Base-by-base conservation (phyloP, 2,888 invertebrate genomes). In the Branchipolynoe longqiensis region DNA sequence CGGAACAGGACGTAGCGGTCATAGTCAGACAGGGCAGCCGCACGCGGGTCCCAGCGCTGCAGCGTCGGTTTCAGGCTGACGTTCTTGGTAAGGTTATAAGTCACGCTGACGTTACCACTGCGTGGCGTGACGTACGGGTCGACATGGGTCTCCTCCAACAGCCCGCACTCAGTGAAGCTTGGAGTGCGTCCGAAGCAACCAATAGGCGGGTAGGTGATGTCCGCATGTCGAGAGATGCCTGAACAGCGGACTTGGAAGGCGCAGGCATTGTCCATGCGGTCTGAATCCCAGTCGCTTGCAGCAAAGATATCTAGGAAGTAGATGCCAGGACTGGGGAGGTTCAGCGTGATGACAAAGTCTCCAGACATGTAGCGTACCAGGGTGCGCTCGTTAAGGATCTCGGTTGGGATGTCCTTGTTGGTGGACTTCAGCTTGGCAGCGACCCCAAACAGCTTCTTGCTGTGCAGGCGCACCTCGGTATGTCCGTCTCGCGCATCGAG, bases 261-360 rank as follows among this genome's bases (percentile, higher is more conserved):
- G 86, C 92, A 92, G 22, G 92, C 92, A 85, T 92, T 91, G 85
- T 93, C 93, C 74, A 93, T 89, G 0, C 91, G 90, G 8, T 92
- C 92, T 1, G 91, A 90, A 40, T 90, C 89, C 92, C 92, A 93
- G 36, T 91, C 91, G 54, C 91, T 91, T 82, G 92, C 91, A 3
- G 92, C 92, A 87, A 90, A 94, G 25, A 93, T 91, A 86, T 94
- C 94, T 82, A 94, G 92, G 87, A 92, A 93, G 89, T 93, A 94
- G 82, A 91, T 88, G 6, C 94, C 94, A 6, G 92, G 90, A 83
- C 91, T 90, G 0, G 94, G 94, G 0, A 94, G 94, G 14, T 92
- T 91, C 0, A 94, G 92, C 4, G 91, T 91, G 87, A 94, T 83
- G 12, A 92, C 91, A 41, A 92, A 91, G 74, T 91, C 91, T 82